phyloP scores from a whole-genome alignment of 2,113 vertebrate species.

The Megalops atlanticus region DNA sequence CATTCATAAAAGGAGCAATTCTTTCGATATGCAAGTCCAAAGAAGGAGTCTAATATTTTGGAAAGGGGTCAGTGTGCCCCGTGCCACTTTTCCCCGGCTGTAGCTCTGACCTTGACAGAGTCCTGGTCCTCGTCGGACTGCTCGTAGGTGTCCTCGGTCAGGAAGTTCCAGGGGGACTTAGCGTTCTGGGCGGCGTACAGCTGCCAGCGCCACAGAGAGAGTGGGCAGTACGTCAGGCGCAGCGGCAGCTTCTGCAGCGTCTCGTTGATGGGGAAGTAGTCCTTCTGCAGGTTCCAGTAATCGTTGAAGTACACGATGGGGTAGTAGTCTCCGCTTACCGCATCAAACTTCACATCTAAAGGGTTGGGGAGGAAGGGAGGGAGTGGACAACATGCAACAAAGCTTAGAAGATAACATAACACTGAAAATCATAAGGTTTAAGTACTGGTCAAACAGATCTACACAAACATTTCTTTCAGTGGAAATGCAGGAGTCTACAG shows the following conservation, averaged over 20 bases:
- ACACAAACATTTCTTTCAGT: too few species aligned
- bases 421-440: too few species aligned
- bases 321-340: slow-evolving; percentile 90
- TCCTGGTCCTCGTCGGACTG: slow-evolving; percentile 96
- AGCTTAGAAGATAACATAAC: background rate
- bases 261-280: slow-evolving; percentile 89
- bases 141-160: slow-evolving; percentile 88
- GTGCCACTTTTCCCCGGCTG: background rate
- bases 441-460: background rate
- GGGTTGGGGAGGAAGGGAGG: background rate
- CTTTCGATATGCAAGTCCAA: too few species aligned
- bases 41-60: background rate
- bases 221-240: slow-evolving; percentile 84
- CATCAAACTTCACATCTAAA: slow-evolving; percentile 92
- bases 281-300: slow-evolving; percentile 97
- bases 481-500: too few species aligned
- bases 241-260: slow-evolving; percentile 78
- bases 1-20: too few species aligned
- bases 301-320: slow-evolving; percentile 96
- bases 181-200: slow-evolving; percentile 91
- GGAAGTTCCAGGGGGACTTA: slow-evolving; percentile 90
- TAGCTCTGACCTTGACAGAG: slow-evolving; percentile 88
- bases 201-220: slow-evolving; percentile 96
- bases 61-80: background rate
- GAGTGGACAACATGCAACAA: too few species aligned